Conservation (phyloP, 2,797 vertebrate genomes). For the Neosilurus mollespiculum region DNA sequence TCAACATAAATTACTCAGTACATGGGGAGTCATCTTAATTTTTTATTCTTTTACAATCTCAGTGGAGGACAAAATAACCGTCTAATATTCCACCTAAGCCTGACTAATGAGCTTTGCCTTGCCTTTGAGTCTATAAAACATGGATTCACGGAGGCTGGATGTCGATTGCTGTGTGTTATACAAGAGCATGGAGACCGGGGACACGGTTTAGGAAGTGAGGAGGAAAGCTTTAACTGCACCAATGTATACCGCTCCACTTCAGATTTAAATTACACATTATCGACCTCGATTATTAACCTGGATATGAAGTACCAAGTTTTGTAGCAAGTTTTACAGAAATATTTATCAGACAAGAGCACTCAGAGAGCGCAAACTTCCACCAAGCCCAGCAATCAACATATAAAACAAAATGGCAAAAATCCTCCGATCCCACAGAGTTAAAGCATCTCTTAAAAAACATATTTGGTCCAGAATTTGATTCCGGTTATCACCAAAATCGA, state of each 20-base stretch:
- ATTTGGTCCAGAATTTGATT: too few species aligned
- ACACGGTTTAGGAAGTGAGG: background rate
- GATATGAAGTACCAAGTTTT: background rate
- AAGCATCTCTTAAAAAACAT: too few species aligned
- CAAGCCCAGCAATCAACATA: too few species aligned
- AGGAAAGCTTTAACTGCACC: background rate
- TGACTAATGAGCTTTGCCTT: constrained; percentile 41
- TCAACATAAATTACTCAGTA: constrained; percentile 45
- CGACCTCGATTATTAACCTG: background rate
- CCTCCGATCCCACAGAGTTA: too few species aligned
- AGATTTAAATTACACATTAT: background rate
- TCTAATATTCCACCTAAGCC: constrained; percentile 40
- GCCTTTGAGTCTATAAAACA: constrained; percentile 41
- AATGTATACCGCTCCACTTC: background rate
- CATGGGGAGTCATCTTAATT: constrained; percentile 36
- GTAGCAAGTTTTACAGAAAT: background rate
- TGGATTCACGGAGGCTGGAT: background rate
- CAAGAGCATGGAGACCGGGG: constrained; percentile 14
- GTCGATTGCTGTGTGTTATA: constrained; percentile 28
- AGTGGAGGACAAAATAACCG: constrained; percentile 32
- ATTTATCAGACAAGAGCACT: too few species aligned
- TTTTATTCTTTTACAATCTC: constrained; percentile 15
- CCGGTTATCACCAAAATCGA: too few species aligned
- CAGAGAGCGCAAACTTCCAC: too few species aligned
- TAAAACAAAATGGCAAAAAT: too few species aligned